Evolutionary conservation across 2,113 vertebrate genomes (phyloP).

Genomic region (Perca fluviatilis): DNA sequence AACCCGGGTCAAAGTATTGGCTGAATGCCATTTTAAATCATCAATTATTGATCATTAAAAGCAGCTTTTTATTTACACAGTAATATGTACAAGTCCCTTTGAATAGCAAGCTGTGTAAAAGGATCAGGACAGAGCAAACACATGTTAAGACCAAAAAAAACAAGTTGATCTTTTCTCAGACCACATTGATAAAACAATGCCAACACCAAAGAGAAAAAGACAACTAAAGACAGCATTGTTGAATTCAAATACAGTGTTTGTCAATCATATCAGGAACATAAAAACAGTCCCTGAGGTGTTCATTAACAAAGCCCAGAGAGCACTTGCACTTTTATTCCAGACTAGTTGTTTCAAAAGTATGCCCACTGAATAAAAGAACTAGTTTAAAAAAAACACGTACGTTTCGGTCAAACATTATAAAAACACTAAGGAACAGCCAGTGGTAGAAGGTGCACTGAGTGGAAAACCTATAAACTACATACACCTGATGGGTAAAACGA

Average conservation of each 20-base stretch:
- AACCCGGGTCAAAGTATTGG: neutral
- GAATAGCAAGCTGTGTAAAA: conserved; percentile 30
- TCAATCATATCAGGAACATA: conserved; percentile 29
- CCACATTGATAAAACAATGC: conserved; percentile 5
- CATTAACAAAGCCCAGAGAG: conserved; percentile 4
- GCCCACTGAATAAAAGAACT: conserved; percentile 16
- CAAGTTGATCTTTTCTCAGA: conserved; percentile 1
- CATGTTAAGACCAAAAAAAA: conserved; percentile 17
- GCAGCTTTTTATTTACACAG: conserved; percentile 69
- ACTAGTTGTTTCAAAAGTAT: conserved; percentile 11
- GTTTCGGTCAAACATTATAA: conserved; percentile 10
- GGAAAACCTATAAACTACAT: neutral
- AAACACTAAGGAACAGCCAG: conserved; percentile 5
- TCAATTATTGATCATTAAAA: conserved; percentile 41
- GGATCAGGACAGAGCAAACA: conserved; percentile 9
- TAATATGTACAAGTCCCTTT: conserved; percentile 51
- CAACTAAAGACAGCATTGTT: neutral
- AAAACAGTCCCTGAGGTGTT: conserved; percentile 67
- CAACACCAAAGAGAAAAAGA: conserved; percentile 2
- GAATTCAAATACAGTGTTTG: conserved; percentile 22
- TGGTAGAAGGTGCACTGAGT: neutral
- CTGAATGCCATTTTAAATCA: neutral
- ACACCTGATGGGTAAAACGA: neutral
- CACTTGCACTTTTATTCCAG: neutral
- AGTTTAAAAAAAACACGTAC: neutral